Percentiles rank a stretch among this genome's conserved stretches.
These are phyloP conservation scores for Strigamia transsilvanica DNA, from an alignment of 2,888 invertebrate species.

Conservation along the genomic window DNA sequence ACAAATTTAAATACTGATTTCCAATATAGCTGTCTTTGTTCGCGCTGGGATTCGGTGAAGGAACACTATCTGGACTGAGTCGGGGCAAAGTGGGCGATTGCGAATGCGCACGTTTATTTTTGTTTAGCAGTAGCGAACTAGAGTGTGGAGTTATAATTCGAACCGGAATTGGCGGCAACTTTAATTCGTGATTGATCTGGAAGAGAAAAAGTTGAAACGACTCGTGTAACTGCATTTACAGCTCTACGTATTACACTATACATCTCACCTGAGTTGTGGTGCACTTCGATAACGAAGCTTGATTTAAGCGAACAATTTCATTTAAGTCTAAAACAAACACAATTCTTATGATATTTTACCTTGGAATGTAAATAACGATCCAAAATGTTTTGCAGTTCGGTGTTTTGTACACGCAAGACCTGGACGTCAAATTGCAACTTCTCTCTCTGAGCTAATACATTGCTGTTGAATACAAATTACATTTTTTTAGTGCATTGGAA, in stretches of 20 bases:
- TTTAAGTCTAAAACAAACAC: not conserved
- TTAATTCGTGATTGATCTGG: slow-evolving; percentile 1
- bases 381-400: not conserved
- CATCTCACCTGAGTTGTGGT: not conserved
- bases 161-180: not conserved
- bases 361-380: not conserved
- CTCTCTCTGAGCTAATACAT: not conserved
- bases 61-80: not conserved
- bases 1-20: not conserved
- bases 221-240: no score
- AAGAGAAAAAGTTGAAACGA: not conserved
- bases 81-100: not conserved
- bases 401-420: not conserved
- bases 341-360: not conserved
- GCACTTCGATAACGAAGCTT: slow-evolving; percentile 8
- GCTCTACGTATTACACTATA: no score
- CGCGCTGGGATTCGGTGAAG: not conserved
- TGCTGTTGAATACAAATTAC: not conserved
- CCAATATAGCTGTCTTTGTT: not conserved
- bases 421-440: not conserved
- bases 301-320: not conserved
- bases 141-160: not conserved
- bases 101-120: not conserved
- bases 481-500: not conserved
- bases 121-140: not conserved